Evolutionary conservation across 2,888 invertebrate genomes (phyloP).

Genomic region (Lepetodrilus schrolli): DNA sequence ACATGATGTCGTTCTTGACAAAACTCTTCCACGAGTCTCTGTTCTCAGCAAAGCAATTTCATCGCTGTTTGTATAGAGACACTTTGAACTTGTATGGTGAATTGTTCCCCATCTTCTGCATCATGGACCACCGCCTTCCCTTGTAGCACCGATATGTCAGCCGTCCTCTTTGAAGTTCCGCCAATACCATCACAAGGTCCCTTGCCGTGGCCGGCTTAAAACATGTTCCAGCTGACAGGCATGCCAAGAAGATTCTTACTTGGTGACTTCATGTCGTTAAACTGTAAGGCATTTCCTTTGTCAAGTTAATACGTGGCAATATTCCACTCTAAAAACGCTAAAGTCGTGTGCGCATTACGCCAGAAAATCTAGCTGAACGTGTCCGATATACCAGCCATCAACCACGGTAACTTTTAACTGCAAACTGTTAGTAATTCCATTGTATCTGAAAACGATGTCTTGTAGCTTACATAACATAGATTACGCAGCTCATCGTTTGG

Average conservation of each 20-base stretch:
- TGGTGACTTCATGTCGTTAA: too few species aligned
- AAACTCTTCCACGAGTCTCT: background rate
- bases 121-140: slow-evolving; percentile 32
- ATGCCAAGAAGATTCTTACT: slow-evolving; percentile 14
- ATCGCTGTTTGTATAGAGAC: background rate
- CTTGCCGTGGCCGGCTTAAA: slow-evolving; percentile 40
- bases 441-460: too few species aligned
- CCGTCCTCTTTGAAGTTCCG: slow-evolving; percentile 31
- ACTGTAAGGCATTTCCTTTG: too few species aligned
- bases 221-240: slow-evolving; percentile 40
- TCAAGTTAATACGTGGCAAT: too few species aligned
- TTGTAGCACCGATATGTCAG: slow-evolving; percentile 31
- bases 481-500: too few species aligned
- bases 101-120: slow-evolving; percentile 26
- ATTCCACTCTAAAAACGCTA: too few species aligned
- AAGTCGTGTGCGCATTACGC: too few species aligned
- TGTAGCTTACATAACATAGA: too few species aligned
- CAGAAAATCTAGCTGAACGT: too few species aligned
- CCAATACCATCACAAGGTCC: slow-evolving; percentile 41
- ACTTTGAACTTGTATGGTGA: slow-evolving; percentile 17
- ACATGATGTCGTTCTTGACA: slow-evolving; percentile 33
- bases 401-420: too few species aligned
- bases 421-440: too few species aligned
- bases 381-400: too few species aligned
- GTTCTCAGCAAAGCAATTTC: background rate